Evolutionary conservation across 2,113 vertebrate genomes (phyloP), one percentile per base, ranked within the genome.

Genomic region (Phylloscopus whistleri): DNA sequence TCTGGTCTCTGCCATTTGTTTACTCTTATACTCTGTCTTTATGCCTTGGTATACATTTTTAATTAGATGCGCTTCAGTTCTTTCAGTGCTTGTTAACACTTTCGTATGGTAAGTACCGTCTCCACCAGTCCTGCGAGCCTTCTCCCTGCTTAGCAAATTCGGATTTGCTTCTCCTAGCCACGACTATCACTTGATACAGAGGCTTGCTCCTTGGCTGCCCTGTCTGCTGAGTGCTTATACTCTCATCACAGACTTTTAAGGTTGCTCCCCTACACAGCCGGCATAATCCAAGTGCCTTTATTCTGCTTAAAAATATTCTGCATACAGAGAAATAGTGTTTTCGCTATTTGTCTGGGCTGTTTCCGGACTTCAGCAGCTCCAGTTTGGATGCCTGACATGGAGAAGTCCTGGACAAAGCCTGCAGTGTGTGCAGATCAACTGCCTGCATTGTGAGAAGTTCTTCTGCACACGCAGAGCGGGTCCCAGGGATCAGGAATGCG

Each of bases 1-100:
- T 96, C 95, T 96, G 96, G 95, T 96, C 95, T 89, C 96, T 96
- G 95, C 95, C 94, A 92, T 96, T 97, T 97, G 96, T 97, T 97
- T 97, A 97, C 96, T 94, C 92, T 95, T 95, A 91, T 95, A 95
- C 89, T 93, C 95, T 93, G 83, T 96, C 95, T 96, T 97, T 97
- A 95, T 97, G 96, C 95, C 86, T 97, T 84, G 93, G 95, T 96
- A 94, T 95, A 95, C 95, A 96, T 97, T 96, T 96, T 97, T 96
- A 97, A 96, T 96, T 97, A 96, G 96, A 96, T 89, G 92, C 17
- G 93, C 95, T 97, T 96, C 95, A 95, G 95, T 89, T 96, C 93
- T 90, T 92, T 96, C 80, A 6, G 90, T 96, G 95, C 94, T 93
- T 92, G 88, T 96, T 97, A 96, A 96, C 94, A 82, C 95, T 97